These are phyloP conservation scores for Rhinolophus ferrumequinum DNA, from an alignment of 2,113 vertebrate genomes.

Conservation along the genomic window DNA sequence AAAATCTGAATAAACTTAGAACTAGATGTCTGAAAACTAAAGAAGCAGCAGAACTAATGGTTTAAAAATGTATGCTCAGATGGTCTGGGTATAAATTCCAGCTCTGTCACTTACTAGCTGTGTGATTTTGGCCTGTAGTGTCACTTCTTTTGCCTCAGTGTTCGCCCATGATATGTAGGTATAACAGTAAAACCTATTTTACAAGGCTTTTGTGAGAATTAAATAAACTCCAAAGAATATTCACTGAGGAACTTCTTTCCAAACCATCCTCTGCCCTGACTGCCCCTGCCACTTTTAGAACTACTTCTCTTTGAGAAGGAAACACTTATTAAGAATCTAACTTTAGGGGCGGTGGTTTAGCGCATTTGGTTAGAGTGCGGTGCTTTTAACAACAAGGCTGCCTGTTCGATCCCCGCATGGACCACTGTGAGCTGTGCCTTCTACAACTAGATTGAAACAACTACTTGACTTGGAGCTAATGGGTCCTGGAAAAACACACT, in stretches of 20 bases:
- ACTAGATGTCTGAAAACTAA: background rate
- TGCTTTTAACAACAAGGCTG: too few relatives aligned
- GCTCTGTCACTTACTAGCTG: background rate
- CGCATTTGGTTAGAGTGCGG: too few relatives aligned
- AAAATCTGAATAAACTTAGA: background rate
- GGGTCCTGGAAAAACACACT: too few relatives aligned
- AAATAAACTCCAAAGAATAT: background rate
- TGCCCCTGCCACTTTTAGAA: background rate
- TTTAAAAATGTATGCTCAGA: background rate
- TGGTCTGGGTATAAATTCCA: background rate
- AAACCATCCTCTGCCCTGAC: background rate
- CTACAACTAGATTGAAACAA: too few relatives aligned
- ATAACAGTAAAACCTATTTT: background rate
- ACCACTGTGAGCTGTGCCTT: too few relatives aligned
- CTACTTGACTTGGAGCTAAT: too few relatives aligned
- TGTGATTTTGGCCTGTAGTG: too few relatives aligned
- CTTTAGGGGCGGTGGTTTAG: background rate
- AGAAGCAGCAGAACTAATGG: background rate
- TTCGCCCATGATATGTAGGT: background rate
- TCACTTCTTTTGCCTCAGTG: background rate
- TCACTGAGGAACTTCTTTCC: background rate
- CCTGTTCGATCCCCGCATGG: too few relatives aligned
- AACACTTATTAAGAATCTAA: background rate
- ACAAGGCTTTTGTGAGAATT: background rate
- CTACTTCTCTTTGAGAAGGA: background rate